phyloP scores from a whole-genome alignment of 1,140 invertebrate species.

The Thereuonema tuberculata region DNA sequence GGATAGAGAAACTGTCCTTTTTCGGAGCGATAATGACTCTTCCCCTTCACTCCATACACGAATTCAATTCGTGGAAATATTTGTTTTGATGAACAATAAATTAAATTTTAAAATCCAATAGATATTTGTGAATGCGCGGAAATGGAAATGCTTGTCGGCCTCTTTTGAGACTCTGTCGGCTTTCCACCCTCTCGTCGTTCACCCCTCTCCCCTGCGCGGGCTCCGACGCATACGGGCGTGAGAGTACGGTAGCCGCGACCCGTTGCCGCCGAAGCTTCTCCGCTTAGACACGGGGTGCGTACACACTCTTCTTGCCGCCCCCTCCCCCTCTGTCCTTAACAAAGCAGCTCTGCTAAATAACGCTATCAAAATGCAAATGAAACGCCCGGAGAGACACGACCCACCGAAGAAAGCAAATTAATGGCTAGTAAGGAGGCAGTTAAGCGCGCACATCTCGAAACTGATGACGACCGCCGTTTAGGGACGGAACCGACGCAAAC shows the following conservation, averaged over 20 bases:
- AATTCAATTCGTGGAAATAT: background rate
- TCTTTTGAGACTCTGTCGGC: background rate
- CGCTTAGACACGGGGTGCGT: too few species aligned
- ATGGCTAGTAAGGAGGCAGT: background rate
- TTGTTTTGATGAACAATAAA: slow-evolving; percentile 6
- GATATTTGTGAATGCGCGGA: background rate
- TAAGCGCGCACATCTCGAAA: background rate
- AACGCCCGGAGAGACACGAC: background rate
- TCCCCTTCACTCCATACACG: too few species aligned
- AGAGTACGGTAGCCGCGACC: too few species aligned
- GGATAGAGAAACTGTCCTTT: too few species aligned
- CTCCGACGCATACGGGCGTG: too few species aligned
- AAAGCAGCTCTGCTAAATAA: slow-evolving; percentile 2
- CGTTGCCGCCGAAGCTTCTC: too few species aligned
- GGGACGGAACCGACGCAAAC: too few species aligned
- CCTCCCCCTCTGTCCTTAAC: background rate
- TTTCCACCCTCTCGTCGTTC: background rate
- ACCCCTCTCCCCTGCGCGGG: background rate
- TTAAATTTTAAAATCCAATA: slow-evolving; percentile 7
- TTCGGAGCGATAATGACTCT: too few species aligned
- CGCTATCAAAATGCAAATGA: slow-evolving; percentile 5
- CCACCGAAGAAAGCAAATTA: background rate
- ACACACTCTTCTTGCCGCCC: too few species aligned
- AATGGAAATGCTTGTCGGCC: background rate
- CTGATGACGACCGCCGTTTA: background rate